Base-by-base conservation (phyloP, 2,113 vertebrate genomes). In the Myotis lucifugus region DNA sequence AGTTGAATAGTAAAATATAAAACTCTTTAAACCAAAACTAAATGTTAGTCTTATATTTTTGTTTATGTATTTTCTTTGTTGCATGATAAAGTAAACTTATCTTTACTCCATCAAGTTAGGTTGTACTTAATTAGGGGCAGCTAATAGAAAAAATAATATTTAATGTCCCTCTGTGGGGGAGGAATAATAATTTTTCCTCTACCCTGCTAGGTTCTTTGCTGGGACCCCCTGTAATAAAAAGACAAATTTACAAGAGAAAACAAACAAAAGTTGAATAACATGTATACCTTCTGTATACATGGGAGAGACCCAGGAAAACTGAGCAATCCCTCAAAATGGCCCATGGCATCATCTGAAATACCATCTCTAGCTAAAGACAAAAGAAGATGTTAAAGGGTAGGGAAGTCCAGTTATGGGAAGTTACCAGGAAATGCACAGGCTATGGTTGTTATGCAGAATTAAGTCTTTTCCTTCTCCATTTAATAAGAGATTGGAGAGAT, bases 31-130 rank as follows among this genome's bases (percentile, higher is more conserved):
- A 3, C 11, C 25, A 64, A 90, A 91, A 93, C 7, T 72, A 52
- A 54, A 42, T 88, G 14, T 29, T 85, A 5, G 70, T 81, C 37
- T 21, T 82, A 19, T 69, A 90, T 52, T 86, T 85, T 91, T 91
- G 23, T 21, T 92, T 84, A 61, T 78, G 23, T 81, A 46, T 48
- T 95, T 89, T 92, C 29, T 93, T 91, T 91, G 37, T 6, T 84
- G 25, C 34, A 48, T 70, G 59, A 91, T 21, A 66, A 61, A 91
- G 78, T 52, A 89, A 67, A 73, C 27, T 83, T 88, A 37, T 69
- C 48, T 93, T 86, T 77, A 70, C 11, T 87, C 40, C 84, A 78
- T 34, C 46, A 83, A 94, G 13, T 74, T 93, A 81, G 29, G 9
- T 59, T 56, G 5, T 79, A n/a, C 70, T 93, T 56, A 77, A 69